Evolutionary conservation across 2,888 invertebrate genomes (phyloP).

Genomic region (Apamea monoglypha): DNA sequence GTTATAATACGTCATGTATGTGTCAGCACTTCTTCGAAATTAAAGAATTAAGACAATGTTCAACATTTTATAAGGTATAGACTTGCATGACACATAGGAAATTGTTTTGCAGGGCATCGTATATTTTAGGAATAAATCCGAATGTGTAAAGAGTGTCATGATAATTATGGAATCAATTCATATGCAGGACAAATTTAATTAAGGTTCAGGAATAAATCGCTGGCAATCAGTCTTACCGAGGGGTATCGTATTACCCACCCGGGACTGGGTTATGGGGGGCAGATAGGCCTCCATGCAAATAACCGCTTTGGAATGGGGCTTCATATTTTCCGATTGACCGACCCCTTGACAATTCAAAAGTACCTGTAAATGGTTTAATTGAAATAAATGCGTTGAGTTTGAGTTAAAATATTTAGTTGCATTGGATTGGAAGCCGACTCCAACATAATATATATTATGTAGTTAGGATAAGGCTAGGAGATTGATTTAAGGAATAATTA

Average conservation of each 20-base stretch:
- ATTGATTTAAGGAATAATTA: not conserved
- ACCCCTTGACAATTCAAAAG: no score
- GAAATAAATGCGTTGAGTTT: no score
- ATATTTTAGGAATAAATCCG: not conserved
- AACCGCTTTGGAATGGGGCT: no score
- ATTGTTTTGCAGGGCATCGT: not conserved
- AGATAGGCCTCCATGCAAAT: no score
- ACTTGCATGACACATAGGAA: not conserved
- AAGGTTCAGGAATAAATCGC: not conserved
- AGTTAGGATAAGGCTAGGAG: not conserved
- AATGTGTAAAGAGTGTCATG: not conserved
- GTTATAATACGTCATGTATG: not conserved
- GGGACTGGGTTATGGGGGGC: no score
- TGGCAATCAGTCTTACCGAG: not conserved
- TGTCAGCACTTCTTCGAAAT: not conserved
- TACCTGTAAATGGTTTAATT: no score
- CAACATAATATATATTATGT: not conserved
- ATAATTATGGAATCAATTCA: not conserved
- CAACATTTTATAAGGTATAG: not conserved
- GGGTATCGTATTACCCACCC: not conserved
- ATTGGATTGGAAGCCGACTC: not conserved
- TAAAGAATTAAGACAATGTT: not conserved
- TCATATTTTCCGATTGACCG: no score
- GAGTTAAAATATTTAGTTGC: not conserved
- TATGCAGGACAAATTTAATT: no score